Evolutionary conservation across 2,888 invertebrate species (phyloP), one percentile per base, ranked within the genome.

Genomic region (Dorcus parallelipipedus): DNA sequence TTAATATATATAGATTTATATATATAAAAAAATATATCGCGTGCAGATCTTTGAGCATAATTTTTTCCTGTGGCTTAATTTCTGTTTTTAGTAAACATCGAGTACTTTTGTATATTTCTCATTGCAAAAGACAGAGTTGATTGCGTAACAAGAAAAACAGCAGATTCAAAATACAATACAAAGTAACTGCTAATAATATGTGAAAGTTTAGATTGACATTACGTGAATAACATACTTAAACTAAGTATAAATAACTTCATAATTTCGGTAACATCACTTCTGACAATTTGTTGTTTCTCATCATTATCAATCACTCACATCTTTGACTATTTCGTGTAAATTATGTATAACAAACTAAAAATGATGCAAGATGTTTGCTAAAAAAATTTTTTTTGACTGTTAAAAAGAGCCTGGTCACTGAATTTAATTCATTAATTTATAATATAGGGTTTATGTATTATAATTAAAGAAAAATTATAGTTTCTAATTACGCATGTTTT

Each of bases 11-110:
- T 43, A 54, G 43, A 53, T 42, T n/a, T 52, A 52, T 38, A 47
- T 42, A 52, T 49, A 39, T 56, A 49, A 57, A 48, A 52, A 47
- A 45, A 52, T 52, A 54, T 54, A 59, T 59, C 59, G 59, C 59
- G 59, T 56, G 56, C 59, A 59, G 59, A 59, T 59, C 59, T 59
- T 59, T 59, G 33, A 47, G 43, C 10, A 39, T 54, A 41, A 52
- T 55, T 20, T 40, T 41, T 41, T 14, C 48, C 26, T 49, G 40
- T 14, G 20, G 17, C 20, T 49, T 33, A 26, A 38, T 49, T 4
- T 49, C 38, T 43, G 14, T 38, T 38, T 38, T 50, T 50, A 50
- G 10, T 52, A 33, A 43, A 43, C 42, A 43, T 45, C 9, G 23
- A 20, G 45, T 23, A 45, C 14, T 45, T 45, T 3, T 45, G 26